Evolutionary conservation across 2,113 vertebrate species (phyloP).

Genomic region (Hippopotamus amphibius): DNA sequence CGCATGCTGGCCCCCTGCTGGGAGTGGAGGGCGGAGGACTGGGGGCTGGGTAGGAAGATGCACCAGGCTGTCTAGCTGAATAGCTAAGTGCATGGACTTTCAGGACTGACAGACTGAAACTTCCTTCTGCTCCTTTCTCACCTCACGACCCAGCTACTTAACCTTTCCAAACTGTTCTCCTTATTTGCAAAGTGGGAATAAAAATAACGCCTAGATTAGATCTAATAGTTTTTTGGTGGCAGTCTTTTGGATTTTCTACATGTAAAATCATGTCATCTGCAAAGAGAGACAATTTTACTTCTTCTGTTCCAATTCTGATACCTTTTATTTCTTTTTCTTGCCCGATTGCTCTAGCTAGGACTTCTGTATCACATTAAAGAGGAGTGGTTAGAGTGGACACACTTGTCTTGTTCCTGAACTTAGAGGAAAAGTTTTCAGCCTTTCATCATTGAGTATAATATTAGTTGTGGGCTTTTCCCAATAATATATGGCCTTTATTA

Average conservation of each 20-base stretch:
- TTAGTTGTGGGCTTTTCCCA: not conserved
- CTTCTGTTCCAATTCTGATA: not conserved
- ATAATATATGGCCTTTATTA: not conserved
- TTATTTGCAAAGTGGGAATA: not conserved
- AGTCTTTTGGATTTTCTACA: not conserved
- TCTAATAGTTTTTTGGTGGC: not conserved
- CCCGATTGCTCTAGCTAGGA: not conserved
- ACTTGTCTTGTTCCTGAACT: not conserved
- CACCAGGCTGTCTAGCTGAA: not conserved
- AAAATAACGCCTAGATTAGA: not conserved
- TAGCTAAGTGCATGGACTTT: not conserved
- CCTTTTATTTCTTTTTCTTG: not conserved
- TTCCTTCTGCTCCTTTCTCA: not conserved
- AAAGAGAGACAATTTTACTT: not conserved
- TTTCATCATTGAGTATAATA: not conserved
- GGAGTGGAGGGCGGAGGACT: not conserved
- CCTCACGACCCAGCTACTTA: not conserved
- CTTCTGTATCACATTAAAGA: not conserved
- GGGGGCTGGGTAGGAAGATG: fast-evolving
- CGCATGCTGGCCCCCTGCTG: fast-evolving
- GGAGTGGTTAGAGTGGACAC: not conserved
- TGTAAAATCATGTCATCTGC: not conserved
- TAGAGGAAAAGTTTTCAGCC: not conserved
- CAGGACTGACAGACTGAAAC: not conserved
- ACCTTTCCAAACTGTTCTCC: not conserved